Evolutionary conservation across 2,888 invertebrate species (phyloP), one percentile per base, ranked within the genome.

Genomic region (Callyntrura sp.): DNA sequence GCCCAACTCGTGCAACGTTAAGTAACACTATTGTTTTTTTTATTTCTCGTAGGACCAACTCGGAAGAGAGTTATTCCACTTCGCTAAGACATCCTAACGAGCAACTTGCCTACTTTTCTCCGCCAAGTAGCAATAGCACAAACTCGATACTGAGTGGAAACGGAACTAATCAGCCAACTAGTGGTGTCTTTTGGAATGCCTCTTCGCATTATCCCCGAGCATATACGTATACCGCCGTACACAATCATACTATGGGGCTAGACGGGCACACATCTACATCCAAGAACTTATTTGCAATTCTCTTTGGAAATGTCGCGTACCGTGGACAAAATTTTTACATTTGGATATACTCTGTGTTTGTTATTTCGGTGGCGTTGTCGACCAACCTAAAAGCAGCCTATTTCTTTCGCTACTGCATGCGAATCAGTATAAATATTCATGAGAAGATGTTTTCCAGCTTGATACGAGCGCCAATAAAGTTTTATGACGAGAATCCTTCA

Each of bases 401-500:
- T 87, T 95, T 95, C 92, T 95, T 95, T 92, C 86, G 93, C 3
- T 93, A 94, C 51, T 94, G 94, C 91, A 94, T 95, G 90, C 93
- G 93, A 20, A 94, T 95, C 1, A 95, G 95, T 0, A 93, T 94
- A 84, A 93, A 92, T 43, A 94, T 95, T 1, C 96, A 96, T 93
- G 94, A 95, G 89, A 92, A 86, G n/a, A 95, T 95, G 95, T 95
- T 95, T 93, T 83, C 68, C 12, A 93, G 94, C 57, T 93, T 96
- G 25, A 94, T 95, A n/a, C 92, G 95, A 65, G 94, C 95, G 14
- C 94, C 95, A 1, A 94, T 95, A 14, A 93, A 94, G 68, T 93
- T 93, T 73, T 93, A 88, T 45, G 92, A 93, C 81, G 90, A 91
- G 8, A 93, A 90, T 89, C 92, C 93, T 11, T 92, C 92, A 28